These are phyloP conservation scores for Sternotherus odoratus DNA, from an alignment of 2,797 vertebrate genomes.

Conservation along the genomic window DNA sequence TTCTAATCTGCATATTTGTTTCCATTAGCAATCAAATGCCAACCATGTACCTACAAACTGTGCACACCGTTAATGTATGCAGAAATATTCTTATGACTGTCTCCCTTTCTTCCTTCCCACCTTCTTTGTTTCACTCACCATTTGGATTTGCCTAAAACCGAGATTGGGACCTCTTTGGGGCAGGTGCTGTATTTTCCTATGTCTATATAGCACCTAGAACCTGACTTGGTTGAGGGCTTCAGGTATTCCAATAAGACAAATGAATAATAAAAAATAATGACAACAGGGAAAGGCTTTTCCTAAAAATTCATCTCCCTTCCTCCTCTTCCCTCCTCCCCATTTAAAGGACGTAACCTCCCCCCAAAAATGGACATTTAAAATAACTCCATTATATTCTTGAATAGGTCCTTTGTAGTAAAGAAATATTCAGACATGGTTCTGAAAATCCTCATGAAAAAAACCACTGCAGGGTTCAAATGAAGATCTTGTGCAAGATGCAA, in stretches of 20 bases:
- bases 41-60: background rate
- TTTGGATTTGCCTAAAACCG: background rate
- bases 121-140: background rate
- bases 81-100: background rate
- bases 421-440: background rate
- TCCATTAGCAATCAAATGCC: background rate
- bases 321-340: rapidly evolving
- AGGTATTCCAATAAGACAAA: background rate
- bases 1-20: conserved; percentile 30
- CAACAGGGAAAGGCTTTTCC: background rate
- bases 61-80: background rate
- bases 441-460: background rate
- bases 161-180: background rate
- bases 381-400: background rate
- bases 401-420: background rate
- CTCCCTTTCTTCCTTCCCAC: background rate
- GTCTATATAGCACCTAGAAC: background rate
- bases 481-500: background rate
- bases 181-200: background rate
- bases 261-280: background rate
- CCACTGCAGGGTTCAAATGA: background rate
- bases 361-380: background rate
- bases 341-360: background rate
- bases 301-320: background rate
- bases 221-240: background rate